Evolutionary conservation across 1,140 invertebrate genomes (phyloP), one percentile per base, ranked within the genome.

Genomic region (Macrobrachium rosenbergii): DNA sequence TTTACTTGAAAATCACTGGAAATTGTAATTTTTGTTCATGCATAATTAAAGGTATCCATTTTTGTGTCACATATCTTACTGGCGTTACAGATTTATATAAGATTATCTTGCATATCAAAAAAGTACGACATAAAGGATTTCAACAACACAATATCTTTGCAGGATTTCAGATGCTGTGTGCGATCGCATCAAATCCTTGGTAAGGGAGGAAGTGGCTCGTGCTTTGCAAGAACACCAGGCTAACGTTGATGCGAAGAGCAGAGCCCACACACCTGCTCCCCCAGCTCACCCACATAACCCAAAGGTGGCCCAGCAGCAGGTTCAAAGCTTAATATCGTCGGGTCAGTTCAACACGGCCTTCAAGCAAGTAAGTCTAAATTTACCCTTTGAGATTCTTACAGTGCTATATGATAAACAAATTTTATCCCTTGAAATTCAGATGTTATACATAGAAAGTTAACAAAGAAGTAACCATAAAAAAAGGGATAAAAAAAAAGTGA

Each of bases 341-440:
- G 95, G 96, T 6, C 95, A 97, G 91, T 92, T 95, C 3, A 97
- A 97, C 92, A 94, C 95, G 76, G 97, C 97, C 17, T 98, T 98
- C 92, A 96, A 98, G 91, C 91, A 92, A 91, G 93, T 94, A 90
- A 90, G 37, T 62, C 23, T 52, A 19, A 43, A 11, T 37, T 37
- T 1, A 37, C 28, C 28, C 28, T 37, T 3, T 37, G 28, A 37
- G 28, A 37, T 37, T 37, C 28, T 37, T 37, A 37, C 1, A 3
- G 3, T 2, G 1, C 28, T 37, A 3, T 37, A 37, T 37, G 28
- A 37, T 37, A 3, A 37, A 3, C 28, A 37, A 3, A 37, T 37
- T 37, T 37, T 3, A 37, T 37, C 28, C 28, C 28, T 37, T 37
- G 28, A 37, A 3, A 37, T 37, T 37, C 28, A 37, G 28, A n/a